A percentile compares a stretch with the other conserved stretches of the same genome.
These are phyloP conservation scores for Calidris pugnax DNA, from an alignment of 2,113 vertebrate species.

Conservation along the genomic window DNA sequence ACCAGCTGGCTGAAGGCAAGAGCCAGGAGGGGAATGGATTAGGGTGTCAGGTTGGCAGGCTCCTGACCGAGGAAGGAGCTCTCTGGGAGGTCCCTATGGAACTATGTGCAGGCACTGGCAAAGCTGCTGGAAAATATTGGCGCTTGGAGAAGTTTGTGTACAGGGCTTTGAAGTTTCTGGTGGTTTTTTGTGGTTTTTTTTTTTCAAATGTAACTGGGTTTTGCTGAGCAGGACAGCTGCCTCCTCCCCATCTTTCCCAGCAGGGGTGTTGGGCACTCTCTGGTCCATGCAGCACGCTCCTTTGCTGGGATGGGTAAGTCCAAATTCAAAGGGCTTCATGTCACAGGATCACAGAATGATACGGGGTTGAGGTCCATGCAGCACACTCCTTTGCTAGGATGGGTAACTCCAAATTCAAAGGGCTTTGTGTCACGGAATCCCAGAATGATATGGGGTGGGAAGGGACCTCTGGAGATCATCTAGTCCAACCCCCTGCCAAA, in stretches of 20 bases:
- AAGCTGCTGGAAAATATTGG: neutral
- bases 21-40: neutral
- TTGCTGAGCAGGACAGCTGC: neutral
- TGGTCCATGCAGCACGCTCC: accelerated
- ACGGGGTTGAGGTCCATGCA: no score
- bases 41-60: neutral
- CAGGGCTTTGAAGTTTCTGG: neutral
- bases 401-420: neutral
- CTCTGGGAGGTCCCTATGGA: neutral
- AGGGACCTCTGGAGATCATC: no score
- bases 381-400: neutral
- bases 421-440: no score
- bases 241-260: neutral
- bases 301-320: neutral
- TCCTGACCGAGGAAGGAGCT: neutral
- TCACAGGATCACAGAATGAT: no score
- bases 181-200: neutral
- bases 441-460: no score
- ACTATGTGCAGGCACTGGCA: neutral
- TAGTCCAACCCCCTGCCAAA: no score
- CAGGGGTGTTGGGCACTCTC: accelerated
- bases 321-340: neutral
- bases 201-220: neutral
- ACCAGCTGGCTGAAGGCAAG: neutral
- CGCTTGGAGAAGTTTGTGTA: neutral